These are phyloP conservation scores for Zosterops borbonicus DNA, from an alignment of 2,113 vertebrate genomes.

Conservation along the genomic window DNA sequence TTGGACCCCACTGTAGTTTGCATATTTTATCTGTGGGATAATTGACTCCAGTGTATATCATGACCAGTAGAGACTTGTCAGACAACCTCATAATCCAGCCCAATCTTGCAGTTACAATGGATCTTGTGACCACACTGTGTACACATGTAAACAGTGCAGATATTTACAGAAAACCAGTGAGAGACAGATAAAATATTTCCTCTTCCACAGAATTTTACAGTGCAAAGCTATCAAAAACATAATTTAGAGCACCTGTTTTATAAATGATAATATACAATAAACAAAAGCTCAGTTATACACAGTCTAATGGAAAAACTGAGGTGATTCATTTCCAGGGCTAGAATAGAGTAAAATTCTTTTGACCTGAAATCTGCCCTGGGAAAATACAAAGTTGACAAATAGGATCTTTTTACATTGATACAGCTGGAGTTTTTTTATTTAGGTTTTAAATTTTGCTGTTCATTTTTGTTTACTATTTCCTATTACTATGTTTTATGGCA, in stretches of 20 bases:
- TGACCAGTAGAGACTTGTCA: conserved; percentile 1
- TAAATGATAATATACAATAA: neutral
- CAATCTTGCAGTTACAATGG: neutral
- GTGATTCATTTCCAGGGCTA: neutral
- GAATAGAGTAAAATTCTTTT: neutral
- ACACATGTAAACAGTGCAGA: conserved; percentile 10
- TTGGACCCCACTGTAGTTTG: neutral
- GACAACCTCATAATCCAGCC: conserved; percentile 26
- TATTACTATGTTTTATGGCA: neutral
- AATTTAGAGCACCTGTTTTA: neutral
- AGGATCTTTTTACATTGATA: neutral
- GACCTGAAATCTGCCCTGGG: neutral
- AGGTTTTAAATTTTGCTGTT: neutral
- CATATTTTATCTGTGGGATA: neutral
- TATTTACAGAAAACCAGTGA: conserved; percentile 27
- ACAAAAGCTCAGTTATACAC: neutral
- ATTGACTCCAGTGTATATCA: neutral
- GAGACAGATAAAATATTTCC: conserved; percentile 24
- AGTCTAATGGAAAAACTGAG: neutral
- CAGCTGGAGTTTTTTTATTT: neutral
- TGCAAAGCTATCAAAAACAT: neutral
- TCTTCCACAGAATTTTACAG: neutral
- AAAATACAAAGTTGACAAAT: neutral
- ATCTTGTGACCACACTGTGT: conserved; percentile 12
- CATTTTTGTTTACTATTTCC: neutral